Evolutionary conservation across 2,797 vertebrate genomes (phyloP).

Genomic region (Sebastes nivosus): DNA sequence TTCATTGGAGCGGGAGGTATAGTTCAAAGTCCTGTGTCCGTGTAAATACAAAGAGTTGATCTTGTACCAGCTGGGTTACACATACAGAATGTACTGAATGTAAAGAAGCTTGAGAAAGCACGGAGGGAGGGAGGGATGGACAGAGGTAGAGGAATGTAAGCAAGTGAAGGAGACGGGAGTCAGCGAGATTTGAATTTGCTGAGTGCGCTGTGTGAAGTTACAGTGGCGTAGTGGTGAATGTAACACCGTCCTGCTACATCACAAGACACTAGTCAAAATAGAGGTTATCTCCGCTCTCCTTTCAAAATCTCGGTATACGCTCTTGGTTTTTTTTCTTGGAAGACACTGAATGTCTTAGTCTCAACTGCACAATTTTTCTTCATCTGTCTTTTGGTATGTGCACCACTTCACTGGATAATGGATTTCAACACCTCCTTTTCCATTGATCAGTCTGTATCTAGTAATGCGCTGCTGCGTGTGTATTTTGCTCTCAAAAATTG

Average conservation of each 20-base stretch:
- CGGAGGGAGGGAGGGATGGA: constrained; percentile 8
- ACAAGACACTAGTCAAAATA: constrained; percentile 1
- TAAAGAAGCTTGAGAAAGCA: constrained; percentile 14
- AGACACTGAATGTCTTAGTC: not conserved
- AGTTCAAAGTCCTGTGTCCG: not conserved
- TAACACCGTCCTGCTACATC: constrained; percentile 53
- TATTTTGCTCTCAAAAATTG: not conserved
- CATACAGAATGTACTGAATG: constrained; percentile 33
- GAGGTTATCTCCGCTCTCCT: not conserved
- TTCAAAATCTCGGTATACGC: not conserved
- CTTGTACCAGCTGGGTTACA: not conserved
- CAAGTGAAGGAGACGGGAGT: constrained; percentile 16
- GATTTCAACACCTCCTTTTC: not conserved
- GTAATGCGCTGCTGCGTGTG: not conserved
- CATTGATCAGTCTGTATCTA: not conserved
- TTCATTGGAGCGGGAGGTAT: not conserved
- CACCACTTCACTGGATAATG: not conserved
- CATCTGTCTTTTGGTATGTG: not conserved
- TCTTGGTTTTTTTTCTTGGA: not conserved
- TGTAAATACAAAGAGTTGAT: not conserved
- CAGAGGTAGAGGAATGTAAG: constrained; percentile 42
- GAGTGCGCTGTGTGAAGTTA: constrained; percentile 46
- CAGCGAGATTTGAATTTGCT: constrained; percentile 39
- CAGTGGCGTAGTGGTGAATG: constrained; percentile 57
- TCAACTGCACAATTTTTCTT: not conserved